These are phyloP conservation scores for Hydropotes inermis DNA, from an alignment of 2,113 vertebrate genomes.

Conservation along the genomic window DNA sequence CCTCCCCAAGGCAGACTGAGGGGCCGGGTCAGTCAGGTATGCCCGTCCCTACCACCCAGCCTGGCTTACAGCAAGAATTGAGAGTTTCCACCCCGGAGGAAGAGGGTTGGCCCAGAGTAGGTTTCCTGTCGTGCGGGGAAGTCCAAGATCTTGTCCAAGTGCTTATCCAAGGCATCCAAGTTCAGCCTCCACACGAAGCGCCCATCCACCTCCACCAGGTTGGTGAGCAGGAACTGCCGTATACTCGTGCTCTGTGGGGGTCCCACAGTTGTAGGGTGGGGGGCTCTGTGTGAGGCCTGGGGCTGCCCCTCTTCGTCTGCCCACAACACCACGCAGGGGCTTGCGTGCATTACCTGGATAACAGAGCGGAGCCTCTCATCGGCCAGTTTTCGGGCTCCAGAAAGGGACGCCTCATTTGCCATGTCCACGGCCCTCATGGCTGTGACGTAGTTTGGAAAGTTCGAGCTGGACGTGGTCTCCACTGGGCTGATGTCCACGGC, in stretches of 20 bases:
- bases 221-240: slow-evolving; percentile 93
- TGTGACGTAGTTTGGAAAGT: slow-evolving; percentile 85
- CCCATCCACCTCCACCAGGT: slow-evolving; percentile 89
- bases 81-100: slow-evolving; percentile 92
- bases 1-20: background rate
- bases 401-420: slow-evolving; percentile 85
- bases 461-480: slow-evolving; percentile 61
- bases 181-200: slow-evolving; percentile 91
- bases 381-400: slow-evolving; percentile 88
- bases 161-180: slow-evolving; percentile 88
- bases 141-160: slow-evolving; percentile 86
- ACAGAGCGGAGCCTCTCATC: slow-evolving; percentile 86
- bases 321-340: fast-evolving
- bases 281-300: background rate
- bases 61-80: slow-evolving; percentile 88
- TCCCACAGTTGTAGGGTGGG: fast-evolving
- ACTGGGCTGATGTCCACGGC: slow-evolving; percentile 91
- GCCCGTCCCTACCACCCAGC: fast-evolving
- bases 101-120: slow-evolving; percentile 90
- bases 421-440: slow-evolving; percentile 89
- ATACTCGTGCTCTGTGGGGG: slow-evolving; percentile 27
- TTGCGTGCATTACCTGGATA: slow-evolving; percentile 82
- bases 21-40: background rate
- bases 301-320: background rate
- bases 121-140: slow-evolving; percentile 85